phyloP scores from a whole-genome alignment of 2,113 vertebrate species.

The Antechinus stuartii region DNA sequence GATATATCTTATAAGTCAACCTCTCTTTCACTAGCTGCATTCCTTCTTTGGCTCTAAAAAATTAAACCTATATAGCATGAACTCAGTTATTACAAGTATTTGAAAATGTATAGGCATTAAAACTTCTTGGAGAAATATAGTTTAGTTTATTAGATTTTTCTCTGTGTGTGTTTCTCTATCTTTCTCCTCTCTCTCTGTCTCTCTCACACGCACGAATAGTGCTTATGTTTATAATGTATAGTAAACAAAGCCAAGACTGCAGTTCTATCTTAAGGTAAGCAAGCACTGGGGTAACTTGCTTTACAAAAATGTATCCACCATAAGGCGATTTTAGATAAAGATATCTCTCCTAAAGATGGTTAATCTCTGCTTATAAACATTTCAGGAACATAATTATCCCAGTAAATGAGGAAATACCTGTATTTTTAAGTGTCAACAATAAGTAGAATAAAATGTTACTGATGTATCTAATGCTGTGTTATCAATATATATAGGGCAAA shows the following conservation, averaged over 20 bases:
- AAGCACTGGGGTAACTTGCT: background rate
- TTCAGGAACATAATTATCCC: background rate
- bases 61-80: background rate
- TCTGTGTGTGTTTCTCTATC: no score
- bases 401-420: background rate
- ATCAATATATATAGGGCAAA: background rate
- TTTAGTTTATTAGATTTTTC: background rate
- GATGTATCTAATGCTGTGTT: background rate
- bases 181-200: no score
- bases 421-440: background rate
- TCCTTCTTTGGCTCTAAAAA: slow-evolving; percentile 17
- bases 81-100: slow-evolving; percentile 27
- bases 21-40: background rate
- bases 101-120: slow-evolving; percentile 11
- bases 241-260: background rate
- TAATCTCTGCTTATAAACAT: background rate
- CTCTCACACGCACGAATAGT: background rate
- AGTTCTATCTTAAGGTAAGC: background rate
- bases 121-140: background rate
- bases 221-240: background rate
- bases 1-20: slow-evolving; percentile 21
- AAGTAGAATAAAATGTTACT: background rate
- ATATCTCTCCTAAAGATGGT: background rate
- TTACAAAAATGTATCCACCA: background rate
- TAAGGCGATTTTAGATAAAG: background rate